phyloP scores from a whole-genome alignment of 2,113 vertebrate species.

The Bos taurus region ARS-UCD2.0 NC_037335.1:39253001-39253500 shows the following conservation, averaged over 20 bases:
- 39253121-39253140: not conserved
- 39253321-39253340: not conserved
- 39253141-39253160: not conserved
- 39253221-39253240: not conserved
- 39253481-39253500: not conserved
- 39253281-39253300: not conserved
- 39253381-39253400: not conserved
- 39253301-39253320: not conserved
- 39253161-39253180: not conserved
- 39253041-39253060: not conserved
- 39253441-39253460: not conserved
- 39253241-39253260: not conserved
- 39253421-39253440: not conserved
- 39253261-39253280: not conserved
- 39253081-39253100: not conserved
- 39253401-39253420: not conserved
- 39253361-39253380: not conserved
- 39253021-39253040: not conserved
- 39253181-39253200: slow-evolving; percentile 17
- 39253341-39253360: not conserved
- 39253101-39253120: not conserved
- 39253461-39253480: not conserved
- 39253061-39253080: not conserved
- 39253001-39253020: not conserved
- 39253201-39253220: not conserved